phyloP scores from a whole-genome alignment of 2,113 vertebrate species.

The Gymnorhina tibicen region DNA sequence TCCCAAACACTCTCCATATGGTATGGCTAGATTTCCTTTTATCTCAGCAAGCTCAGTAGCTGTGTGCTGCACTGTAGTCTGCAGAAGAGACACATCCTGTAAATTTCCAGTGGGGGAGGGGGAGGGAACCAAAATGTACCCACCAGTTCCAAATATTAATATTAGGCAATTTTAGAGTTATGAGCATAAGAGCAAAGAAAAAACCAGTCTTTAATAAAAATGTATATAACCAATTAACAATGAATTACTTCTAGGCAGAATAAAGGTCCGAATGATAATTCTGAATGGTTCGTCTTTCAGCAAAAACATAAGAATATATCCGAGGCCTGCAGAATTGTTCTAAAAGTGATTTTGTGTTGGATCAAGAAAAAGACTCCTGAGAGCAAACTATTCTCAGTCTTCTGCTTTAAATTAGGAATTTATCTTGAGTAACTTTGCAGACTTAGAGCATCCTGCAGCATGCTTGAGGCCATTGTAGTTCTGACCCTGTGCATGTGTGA shows the following conservation, averaged over 20 bases:
- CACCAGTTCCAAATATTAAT: neutral
- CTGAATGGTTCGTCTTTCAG: neutral
- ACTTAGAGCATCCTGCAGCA: neutral
- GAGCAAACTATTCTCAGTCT: neutral
- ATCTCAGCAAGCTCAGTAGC: neutral
- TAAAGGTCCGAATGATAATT: neutral
- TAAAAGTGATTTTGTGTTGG: neutral
- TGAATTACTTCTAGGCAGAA: neutral
- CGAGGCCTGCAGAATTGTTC: neutral
- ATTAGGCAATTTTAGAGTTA: neutral
- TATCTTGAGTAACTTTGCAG: neutral
- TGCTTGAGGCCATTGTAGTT: neutral
- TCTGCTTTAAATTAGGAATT: neutral
- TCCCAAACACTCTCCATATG: neutral
- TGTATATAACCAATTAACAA: neutral
- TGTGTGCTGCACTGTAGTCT: neutral
- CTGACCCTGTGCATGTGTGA: neutral
- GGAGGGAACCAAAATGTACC: neutral
- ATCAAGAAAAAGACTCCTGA: neutral
- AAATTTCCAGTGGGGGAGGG: neutral
- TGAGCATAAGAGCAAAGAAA: neutral
- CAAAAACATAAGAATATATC: neutral
- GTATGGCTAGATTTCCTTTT: neutral
- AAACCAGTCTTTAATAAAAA: neutral
- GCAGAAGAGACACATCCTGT: neutral